Percentiles rank a stretch among this genome's conserved stretches.
Evolutionary conservation across 53 echinoderm and acorn worm species (phyloP).

Genomic region (Paelopatides confundens): DNA sequence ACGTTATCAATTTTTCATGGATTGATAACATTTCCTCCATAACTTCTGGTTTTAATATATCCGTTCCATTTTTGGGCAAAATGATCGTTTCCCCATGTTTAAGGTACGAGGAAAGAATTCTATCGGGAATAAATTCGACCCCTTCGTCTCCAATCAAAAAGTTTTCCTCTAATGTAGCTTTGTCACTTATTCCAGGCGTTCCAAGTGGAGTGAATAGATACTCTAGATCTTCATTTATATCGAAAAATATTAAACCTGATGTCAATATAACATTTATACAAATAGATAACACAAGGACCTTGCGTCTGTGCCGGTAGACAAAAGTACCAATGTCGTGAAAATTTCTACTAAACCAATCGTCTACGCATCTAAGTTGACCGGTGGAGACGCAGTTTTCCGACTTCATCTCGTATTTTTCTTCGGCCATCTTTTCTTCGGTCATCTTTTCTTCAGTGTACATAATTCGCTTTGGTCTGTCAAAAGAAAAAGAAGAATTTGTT

Average conservation of each 20-base stretch:
- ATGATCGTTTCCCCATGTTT: conserved; percentile 81
- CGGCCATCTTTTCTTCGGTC: too few relatives aligned
- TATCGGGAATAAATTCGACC: conserved; percentile 83
- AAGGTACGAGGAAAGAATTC: conserved; percentile 74
- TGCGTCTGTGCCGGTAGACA: conserved; percentile 66
- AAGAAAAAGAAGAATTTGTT: too few relatives aligned
- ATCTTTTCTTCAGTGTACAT: too few relatives aligned
- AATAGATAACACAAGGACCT: conserved; percentile 71
- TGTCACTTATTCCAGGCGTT: conserved; percentile 73
- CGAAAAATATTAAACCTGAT: conserved; percentile 69
- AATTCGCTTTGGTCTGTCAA: too few relatives aligned
- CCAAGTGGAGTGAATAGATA: conserved; percentile 89
- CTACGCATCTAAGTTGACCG: conserved; percentile 55
- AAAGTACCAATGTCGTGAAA: conserved; percentile 83
- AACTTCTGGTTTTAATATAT: conserved; percentile 66
- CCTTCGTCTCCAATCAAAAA: conserved; percentile 84
- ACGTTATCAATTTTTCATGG: conserved; percentile 67
- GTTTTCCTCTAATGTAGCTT: conserved; percentile 40
- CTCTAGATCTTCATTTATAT: conserved; percentile 81
- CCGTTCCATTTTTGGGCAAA: conserved; percentile 71
- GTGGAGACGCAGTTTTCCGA: not conserved
- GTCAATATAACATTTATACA: conserved; percentile 69
- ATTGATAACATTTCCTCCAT: conserved; percentile 69
- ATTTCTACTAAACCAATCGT: conserved; percentile 73
- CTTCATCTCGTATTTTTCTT: not conserved